These are phyloP conservation scores for Ceratosolen fusciceps DNA, from an alignment of 1,140 invertebrate species.

Conservation along the genomic window DNA sequence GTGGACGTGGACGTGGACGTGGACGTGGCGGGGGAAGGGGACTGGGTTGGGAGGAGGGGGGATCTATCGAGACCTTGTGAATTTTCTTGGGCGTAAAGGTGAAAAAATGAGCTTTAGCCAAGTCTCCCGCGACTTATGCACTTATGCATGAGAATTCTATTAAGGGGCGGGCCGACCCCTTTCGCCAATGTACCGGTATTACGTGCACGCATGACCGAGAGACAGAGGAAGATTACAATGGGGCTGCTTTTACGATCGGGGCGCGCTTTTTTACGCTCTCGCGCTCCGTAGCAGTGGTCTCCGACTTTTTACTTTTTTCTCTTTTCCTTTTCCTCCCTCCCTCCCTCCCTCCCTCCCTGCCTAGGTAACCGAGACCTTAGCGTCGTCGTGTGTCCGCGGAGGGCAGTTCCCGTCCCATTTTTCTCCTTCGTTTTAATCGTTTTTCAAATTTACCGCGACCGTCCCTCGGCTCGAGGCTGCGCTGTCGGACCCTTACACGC, in stretches of 20 bases:
- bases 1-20: no score
- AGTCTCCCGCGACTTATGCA: neutral
- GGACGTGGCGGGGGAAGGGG: no score
- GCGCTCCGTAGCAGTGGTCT: constrained; percentile 33
- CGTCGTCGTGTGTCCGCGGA: constrained; percentile 15
- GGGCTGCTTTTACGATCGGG: constrained; percentile 68
- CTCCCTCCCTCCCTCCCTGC: no score
- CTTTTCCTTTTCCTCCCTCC: no score
- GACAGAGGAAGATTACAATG: constrained; percentile 62
- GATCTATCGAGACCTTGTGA: neutral
- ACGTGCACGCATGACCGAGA: neutral
- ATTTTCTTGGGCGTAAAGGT: neutral
- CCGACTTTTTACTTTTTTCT: constrained; percentile 19
- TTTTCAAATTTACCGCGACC: constrained; percentile 38
- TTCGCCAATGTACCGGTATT: constrained; percentile 62
- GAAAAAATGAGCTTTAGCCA: neutral
- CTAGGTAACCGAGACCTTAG: neutral
- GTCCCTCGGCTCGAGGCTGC: neutral
- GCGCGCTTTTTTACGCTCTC: no score
- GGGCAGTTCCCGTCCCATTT: constrained; percentile 32
- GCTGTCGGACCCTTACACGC: neutral
- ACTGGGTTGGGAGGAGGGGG: no score
- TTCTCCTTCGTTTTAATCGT: constrained; percentile 23
- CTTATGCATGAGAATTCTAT: constrained; percentile 11
- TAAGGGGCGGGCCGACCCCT: constrained; percentile 57